Conservation (phyloP, 2,113 vertebrate genomes). For the Indicator indicator region DNA sequence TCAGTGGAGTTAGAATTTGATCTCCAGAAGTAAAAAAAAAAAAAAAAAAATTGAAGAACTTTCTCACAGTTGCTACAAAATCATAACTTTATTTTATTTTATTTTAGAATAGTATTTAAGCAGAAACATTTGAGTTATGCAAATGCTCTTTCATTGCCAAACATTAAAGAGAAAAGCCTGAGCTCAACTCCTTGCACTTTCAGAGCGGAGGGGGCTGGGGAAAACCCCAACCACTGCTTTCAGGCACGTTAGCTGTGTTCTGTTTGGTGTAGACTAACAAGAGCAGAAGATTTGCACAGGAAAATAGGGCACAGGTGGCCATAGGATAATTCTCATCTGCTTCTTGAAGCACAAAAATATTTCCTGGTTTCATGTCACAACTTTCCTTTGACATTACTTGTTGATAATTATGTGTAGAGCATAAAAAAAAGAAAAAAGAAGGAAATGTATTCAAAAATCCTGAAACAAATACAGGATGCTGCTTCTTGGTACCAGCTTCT, state of each 20-base stretch:
- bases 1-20: not conserved
- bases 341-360: not conserved
- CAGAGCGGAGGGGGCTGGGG: not conserved
- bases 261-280: not conserved
- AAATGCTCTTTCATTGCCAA: constrained; percentile 6
- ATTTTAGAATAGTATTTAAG: not conserved
- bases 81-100: not conserved
- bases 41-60: not conserved
- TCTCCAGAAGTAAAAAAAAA: not conserved
- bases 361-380: not conserved
- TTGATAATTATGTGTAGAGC: not conserved
- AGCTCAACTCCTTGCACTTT: not conserved
- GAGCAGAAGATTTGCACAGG: not conserved
- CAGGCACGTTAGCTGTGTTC: not conserved
- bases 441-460: not conserved
- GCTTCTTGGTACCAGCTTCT: not conserved
- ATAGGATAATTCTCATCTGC: not conserved
- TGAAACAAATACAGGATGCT: not conserved
- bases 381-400: not conserved
- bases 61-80: not conserved
- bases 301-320: not conserved
- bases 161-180: not conserved
- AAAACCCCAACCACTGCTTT: not conserved
- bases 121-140: constrained; percentile 30
- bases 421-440: not conserved